Base-by-base conservation (phyloP, 2,888 invertebrate species). In the Drosophila nr. perissopoda region DNA sequence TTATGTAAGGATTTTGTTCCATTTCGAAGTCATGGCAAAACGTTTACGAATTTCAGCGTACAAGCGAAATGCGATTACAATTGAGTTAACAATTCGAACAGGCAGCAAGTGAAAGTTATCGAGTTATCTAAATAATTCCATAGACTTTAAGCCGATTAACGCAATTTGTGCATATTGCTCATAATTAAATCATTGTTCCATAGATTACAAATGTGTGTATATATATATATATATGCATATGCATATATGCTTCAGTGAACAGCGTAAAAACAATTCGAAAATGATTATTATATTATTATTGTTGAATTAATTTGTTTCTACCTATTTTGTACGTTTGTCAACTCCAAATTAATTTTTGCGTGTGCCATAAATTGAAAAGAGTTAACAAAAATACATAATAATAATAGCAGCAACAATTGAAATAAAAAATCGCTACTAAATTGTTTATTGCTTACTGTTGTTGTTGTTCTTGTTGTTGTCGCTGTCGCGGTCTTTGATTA, bases 401-500 rank as follows among this genome's bases (percentile, higher is more conserved):
- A 42, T 40, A 68, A 62, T 48, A 64, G 58, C 40, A 70, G 62
- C 49, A 70, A 73, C 65, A 76, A 79, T 71, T 75, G 67, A 71
- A 83, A 76, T 70, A 79, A 72, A 79, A 75, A 81, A 72, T 56
- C 49, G 42, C 67, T 53, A 65, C 66, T 71, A 84, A 80, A 82
- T 78, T 76, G 64, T 77, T 76, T 60, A 59, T 21, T 40, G 25
- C 40, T n/a, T 18, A 7, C 13, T n/a, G 27, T 42, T 66, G 16
- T 56, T 68, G 70, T 48, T 73, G 31, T 10, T n/a, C n/a, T 42
- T 66, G 11, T 53, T 68, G 70, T 51, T 77, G 65, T 51, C 61
- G 68, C 56, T 60, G 67, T 62, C 81, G 82, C 46, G 56, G 65
- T 70, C 76, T 78, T 78, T 85, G 88, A 88, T 88, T 85, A 82